Conservation (phyloP, 2,888 invertebrate species). For the Apamea epomidion region DNA sequence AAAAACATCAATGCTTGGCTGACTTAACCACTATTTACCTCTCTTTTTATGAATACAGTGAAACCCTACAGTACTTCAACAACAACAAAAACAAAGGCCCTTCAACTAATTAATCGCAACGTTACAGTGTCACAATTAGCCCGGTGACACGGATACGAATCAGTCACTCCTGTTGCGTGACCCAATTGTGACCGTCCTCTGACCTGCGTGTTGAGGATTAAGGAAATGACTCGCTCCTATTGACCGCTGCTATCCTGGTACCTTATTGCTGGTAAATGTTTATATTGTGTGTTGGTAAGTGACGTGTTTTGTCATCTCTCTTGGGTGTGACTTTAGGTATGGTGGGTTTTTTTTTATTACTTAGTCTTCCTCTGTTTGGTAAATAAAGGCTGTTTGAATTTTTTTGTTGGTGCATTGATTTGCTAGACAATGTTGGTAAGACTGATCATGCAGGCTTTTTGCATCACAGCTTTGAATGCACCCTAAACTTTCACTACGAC, state of each 20-base stretch:
- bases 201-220: constrained; percentile 44
- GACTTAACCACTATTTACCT: not conserved
- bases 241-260: constrained; percentile 46
- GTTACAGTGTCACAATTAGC: constrained; percentile 37
- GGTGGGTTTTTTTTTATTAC: not conserved
- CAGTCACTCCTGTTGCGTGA: constrained; percentile 37
- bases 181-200: constrained; percentile 39
- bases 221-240: constrained; percentile 26
- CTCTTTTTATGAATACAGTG: not conserved
- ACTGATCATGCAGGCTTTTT: not conserved
- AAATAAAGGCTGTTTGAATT: not conserved
- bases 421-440: not conserved
- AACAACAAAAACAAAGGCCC: constrained; percentile 33
- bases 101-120: constrained; percentile 46
- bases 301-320: not conserved
- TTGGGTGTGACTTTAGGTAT: not conserved
- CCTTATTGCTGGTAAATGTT: not conserved
- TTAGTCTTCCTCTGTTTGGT: not conserved
- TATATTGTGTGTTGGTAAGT: not conserved
- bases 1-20: not conserved
- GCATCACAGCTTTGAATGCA: not conserved
- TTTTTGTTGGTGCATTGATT: not conserved
- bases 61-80: not conserved
- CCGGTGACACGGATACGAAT: constrained; percentile 48
- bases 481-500: not conserved